A percentile compares a stretch with the other conserved stretches of the same genome.
phyloP scores from a whole-genome alignment of 2,797 vertebrate genomes.

The Glossophaga mutica region DNA sequence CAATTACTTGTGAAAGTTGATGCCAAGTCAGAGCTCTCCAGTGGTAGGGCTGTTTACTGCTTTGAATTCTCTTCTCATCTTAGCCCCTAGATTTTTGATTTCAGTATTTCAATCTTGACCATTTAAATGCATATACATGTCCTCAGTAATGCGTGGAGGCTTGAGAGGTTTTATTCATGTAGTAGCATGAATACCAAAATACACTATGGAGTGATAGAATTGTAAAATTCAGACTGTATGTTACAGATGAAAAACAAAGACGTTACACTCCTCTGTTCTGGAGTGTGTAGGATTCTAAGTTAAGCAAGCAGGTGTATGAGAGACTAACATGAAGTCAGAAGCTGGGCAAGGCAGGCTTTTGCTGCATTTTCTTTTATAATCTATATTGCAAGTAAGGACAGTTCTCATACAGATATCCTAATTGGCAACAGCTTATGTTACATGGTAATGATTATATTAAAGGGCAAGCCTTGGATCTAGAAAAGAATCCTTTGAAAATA shows the following conservation, averaged over 20 bases:
- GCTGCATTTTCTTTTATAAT: neutral
- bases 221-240: neutral
- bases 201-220: neutral
- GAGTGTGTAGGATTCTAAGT: neutral
- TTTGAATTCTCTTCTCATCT: neutral
- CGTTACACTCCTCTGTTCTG: neutral
- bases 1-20: constrained; percentile 46
- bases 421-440: neutral
- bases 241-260: neutral
- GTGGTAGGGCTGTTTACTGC: neutral
- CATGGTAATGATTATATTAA: neutral
- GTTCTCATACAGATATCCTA: neutral
- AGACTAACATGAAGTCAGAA: neutral
- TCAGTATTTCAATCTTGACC: neutral
- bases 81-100: neutral
- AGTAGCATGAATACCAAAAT: neutral
- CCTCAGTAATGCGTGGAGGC: neutral
- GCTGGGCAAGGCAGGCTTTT: neutral
- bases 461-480: neutral
- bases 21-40: neutral
- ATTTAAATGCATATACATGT: neutral
- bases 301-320: neutral
- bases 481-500: neutral
- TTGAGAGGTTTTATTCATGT: neutral
- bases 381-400: neutral